Base-by-base conservation (phyloP, 2,888 invertebrate genomes). In the Drosophila neoperkinsi region DNA sequence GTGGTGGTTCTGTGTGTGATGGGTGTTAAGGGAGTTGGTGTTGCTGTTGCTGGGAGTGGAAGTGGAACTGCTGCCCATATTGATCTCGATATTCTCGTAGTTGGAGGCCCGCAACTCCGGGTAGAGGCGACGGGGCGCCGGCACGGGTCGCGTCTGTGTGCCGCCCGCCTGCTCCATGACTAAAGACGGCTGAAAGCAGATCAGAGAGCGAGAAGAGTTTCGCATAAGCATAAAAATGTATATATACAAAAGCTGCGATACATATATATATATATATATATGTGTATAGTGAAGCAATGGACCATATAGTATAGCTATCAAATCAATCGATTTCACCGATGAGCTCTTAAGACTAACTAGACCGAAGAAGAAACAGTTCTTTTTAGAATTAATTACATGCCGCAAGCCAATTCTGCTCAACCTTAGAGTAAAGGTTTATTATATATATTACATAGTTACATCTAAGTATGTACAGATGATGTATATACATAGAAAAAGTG, bases 11-110 rank as follows among this genome's bases (percentile, higher is more conserved):
- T 16, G 49, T 74, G 4, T 31, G 25, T 38, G 18, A 4, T 38
- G 18, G 9, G 13, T 28, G 36, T 50, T 71, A 3, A 25, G 53
- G 9, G 30, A 58, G 28, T 88, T 90, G 4, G 90, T 92, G 50
- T 41, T 63, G 46, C 30, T 73, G 43, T 43, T 62, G 46, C 46
- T 25, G 9, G 25, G 11, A 6, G 21, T 43, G 41, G 41, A 21
- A 5, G 41, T 43, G 46, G 60, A 57, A 34, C 89, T 90, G 59
- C 90, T 87, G 31, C n/a, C 21, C 30, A 81, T 41, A 52, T 60
- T 81, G 38, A 93, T 91, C 46, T 90, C 84, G 1, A 93, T 91
- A 77, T 93, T 93, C 80, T 93, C 93, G 67, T 93, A 93, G 82
- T 92, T 91, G 43, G 81, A 80, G 71, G 90, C 81, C 6, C 90